Conservation (phyloP, 2,113 vertebrate genomes). For the Vidua macroura region DNA sequence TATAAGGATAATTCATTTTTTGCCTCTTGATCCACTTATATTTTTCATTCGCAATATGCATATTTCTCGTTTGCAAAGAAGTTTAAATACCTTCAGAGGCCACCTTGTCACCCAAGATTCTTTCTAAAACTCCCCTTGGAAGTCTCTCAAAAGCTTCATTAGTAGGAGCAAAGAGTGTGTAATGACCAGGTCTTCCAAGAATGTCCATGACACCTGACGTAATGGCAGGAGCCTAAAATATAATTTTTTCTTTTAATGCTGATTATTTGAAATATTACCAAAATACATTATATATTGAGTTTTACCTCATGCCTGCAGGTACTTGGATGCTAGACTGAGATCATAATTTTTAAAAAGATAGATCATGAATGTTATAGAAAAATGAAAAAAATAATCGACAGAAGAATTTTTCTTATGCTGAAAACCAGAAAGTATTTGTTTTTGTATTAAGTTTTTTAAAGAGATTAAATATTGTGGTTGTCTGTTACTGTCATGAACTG, state of each 20-base stretch:
- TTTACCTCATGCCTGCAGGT: neutral
- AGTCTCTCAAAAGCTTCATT: slow-evolving; percentile 90
- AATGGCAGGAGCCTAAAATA: slow-evolving; percentile 79
- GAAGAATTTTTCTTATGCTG: neutral
- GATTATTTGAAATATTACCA: neutral
- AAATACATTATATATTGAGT: neutral
- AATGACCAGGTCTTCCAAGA: slow-evolving; percentile 86
- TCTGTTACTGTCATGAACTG: neutral
- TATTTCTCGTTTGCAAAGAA: neutral
- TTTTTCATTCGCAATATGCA: neutral
- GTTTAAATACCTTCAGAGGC: slow-evolving; percentile 82
- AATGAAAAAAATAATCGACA: neutral
- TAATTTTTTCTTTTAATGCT: neutral
- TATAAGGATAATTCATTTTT: neutral
- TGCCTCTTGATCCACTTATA: neutral
- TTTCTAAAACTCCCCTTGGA: slow-evolving; percentile 81
- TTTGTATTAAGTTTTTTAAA: neutral
- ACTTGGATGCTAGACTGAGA: neutral
- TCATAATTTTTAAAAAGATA: neutral
- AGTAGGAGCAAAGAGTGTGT: slow-evolving; percentile 94
- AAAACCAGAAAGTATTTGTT: neutral
- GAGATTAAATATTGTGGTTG: neutral
- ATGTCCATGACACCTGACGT: slow-evolving; percentile 80
- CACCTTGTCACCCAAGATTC: slow-evolving; percentile 85
- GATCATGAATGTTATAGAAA: neutral